Conservation (phyloP, 2,113 vertebrate genomes). For the Prochilodus magdalenae region DNA sequence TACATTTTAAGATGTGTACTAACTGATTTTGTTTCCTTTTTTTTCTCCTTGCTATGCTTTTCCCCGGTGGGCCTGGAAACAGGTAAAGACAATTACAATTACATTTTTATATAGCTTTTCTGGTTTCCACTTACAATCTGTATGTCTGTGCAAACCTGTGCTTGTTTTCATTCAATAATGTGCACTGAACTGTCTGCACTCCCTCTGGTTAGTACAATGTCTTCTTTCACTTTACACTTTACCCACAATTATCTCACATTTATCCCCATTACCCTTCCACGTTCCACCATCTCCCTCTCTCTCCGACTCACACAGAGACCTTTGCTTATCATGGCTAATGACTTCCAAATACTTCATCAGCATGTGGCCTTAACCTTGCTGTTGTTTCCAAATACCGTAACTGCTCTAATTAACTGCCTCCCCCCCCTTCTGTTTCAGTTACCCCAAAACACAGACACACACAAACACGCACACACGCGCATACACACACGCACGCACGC, state of each 20-base stretch:
- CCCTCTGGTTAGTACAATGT: not conserved
- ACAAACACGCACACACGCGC: constrained; percentile 13
- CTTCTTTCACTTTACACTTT: constrained; percentile 1
- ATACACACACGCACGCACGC: constrained; percentile 17
- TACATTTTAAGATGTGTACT: not conserved
- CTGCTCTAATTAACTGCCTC: constrained; percentile 87
- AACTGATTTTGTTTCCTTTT: not conserved
- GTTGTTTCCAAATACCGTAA: constrained; percentile 90
- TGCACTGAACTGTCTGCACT: constrained; percentile 1
- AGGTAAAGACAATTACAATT: constrained; percentile 16
- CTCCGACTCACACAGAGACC: constrained; percentile 40
- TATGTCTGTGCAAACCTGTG: not conserved
- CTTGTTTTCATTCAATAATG: not conserved
- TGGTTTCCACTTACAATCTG: not conserved
- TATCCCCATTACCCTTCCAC: constrained; percentile 20
- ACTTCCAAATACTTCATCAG: constrained; percentile 87
- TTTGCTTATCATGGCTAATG: constrained; percentile 71
- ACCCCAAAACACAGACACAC: constrained; percentile 37
- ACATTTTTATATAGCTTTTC: not conserved
- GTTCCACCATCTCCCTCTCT: constrained; percentile 57
- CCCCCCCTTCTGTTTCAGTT: constrained; percentile 44
- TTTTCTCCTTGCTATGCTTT: not conserved
- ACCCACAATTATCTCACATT: constrained; percentile 27
- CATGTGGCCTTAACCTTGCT: constrained; percentile 87
- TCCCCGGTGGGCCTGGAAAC: not conserved